Base-by-base conservation (phyloP, 2,888 invertebrate genomes). In the Deilephila elpenor region DNA sequence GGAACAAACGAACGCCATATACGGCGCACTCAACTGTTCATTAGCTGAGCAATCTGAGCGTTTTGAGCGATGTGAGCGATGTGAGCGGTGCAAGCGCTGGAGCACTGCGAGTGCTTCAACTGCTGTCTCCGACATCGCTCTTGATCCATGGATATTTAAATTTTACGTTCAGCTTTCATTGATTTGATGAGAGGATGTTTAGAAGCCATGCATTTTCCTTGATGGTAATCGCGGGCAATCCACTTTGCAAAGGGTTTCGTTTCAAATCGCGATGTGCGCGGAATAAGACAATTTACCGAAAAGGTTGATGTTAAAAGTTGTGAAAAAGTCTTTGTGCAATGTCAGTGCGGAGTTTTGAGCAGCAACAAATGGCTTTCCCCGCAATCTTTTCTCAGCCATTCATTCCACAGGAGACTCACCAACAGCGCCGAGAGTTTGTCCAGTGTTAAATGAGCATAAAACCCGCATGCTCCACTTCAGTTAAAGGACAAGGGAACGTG, bases 1-100 rank as follows among this genome's bases (percentile, higher is more conserved):
- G 84, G 78, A 83, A 84, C 89, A 89, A 91, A 89, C 89, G 86
- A 89, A 87, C 80, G 77, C 91, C 91, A 81, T 91, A 87, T 90
- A 91, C 80, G 91, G 91, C 76, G 74, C 25, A 78, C 74, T 71
- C 76, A 80, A 79, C 78, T 78, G 85, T 88, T 89, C 89, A 91
- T 91, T 90, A 90, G 80, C 82, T 67, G 67, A 67, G 29, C 67
- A 51, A 11, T 67, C 3, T 44, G 64, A 62, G 44, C 44, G 44
- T 25, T 67, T 4, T 5, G 67, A 67, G 67, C 44, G 20, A 20
- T 51, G 25, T 25, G 29, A 64, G 44, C 44, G 44, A 3, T 44
- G 11, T 14, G 14, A 11, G 44, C 44, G 14, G 14, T 44, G 44
- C 14, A 14, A 44, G 25, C 44, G 14, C 44, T 44, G 44, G 3